Evolutionary conservation across 2,797 vertebrate species (phyloP).

Genomic region (Pseudochaenichthys georgianus): DNA sequence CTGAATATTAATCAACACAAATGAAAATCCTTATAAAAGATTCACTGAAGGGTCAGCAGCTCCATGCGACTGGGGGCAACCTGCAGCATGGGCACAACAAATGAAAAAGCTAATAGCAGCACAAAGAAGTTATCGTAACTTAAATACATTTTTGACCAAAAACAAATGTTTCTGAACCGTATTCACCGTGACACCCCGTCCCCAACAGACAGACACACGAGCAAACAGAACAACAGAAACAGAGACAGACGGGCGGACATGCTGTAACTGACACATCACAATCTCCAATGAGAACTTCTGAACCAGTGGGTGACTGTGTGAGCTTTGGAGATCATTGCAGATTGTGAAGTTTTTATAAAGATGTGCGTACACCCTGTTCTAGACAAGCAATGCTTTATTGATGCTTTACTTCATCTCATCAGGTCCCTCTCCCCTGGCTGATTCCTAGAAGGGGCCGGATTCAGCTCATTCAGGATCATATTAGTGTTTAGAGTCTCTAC

Average conservation of each 20-base stretch:
- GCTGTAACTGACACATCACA: slow-evolving; percentile 60
- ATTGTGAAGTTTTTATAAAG: slow-evolving; percentile 81
- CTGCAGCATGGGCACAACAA: not conserved
- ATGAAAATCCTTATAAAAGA: not conserved
- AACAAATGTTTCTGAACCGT: not conserved
- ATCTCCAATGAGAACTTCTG: slow-evolving; percentile 68
- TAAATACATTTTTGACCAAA: not conserved
- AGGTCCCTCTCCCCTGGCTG: not conserved
- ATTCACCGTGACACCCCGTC: not conserved
- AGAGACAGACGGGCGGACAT: slow-evolving; percentile 26
- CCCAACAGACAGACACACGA: slow-evolving; percentile 24
- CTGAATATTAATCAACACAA: slow-evolving; percentile 30
- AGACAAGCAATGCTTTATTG: slow-evolving; percentile 27
- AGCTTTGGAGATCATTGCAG: slow-evolving; percentile 70
- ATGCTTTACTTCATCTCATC: not conserved
- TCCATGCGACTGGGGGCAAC: not conserved
- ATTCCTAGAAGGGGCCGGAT: not conserved
- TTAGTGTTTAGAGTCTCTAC: too few relatives aligned
- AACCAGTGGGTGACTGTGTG: slow-evolving; percentile 3
- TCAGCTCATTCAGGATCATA: too few relatives aligned
- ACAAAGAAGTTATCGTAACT: not conserved
- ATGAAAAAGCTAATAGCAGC: not conserved
- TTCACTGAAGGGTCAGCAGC: slow-evolving; percentile 10
- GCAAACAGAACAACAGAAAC: slow-evolving; percentile 32
- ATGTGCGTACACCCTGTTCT: slow-evolving; percentile 66